Evolutionary conservation across 2,888 invertebrate genomes (phyloP), one percentile per base, ranked within the genome.

Genomic region (Ophraella communa): DNA sequence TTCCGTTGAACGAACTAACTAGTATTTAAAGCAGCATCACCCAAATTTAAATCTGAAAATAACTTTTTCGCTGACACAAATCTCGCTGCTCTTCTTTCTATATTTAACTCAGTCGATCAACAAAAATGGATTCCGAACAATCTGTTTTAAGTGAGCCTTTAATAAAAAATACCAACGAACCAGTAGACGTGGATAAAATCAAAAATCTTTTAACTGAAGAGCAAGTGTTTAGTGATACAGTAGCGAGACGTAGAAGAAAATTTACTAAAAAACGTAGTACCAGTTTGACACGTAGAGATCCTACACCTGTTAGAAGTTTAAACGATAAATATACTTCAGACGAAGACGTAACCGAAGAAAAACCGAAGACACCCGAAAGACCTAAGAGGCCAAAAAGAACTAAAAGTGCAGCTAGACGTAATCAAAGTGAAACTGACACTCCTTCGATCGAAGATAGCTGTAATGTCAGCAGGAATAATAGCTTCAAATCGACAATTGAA

Each of bases 221-320:
- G 73, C 84, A 85, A 75, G 83, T 82, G 66, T 83, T 85, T 67
- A 82, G 81, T 76, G 85, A 87, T 77, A 84, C 86, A 17, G 82
- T 87, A 57, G 82, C 84, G 42, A 85, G 88, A 60, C 87, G 87
- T 72, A 84, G 89, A 52, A 84, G 91, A 66, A 87, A 86, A 69
- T 80, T 88, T 44, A 86, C 87, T 0, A 87, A 86, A 74, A 87
- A 85, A 68, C 83, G 86, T 76, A 83, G 83, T 62, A 81, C 83
- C 61, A 83, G 83, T 23, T 78, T 86, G 21, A 84, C 84, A 23
- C 84, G 84, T 58, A 87, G 90, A 70, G 90, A 90, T 65, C 87
- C 87, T 52, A 88, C 89, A 7, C 89, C 90, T 33, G 84, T 85
- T 14, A 84, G 87, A 49, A 85, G 85, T 60, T 54, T 69, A 4